Evolutionary conservation across 1,140 invertebrate species (phyloP).

Genomic region (Sesamia nonagrioides): DNA sequence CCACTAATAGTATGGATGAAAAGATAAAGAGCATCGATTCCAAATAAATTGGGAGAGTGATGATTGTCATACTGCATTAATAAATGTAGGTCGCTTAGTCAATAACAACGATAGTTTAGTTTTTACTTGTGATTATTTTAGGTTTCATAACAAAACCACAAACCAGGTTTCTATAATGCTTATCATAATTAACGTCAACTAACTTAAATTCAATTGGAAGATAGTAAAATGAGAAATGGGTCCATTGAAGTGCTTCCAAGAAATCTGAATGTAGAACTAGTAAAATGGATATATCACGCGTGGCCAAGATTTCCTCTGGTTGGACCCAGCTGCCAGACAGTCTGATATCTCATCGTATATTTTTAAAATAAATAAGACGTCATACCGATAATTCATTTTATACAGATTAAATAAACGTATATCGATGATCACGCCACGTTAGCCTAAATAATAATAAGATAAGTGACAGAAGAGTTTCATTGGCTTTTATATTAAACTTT

Average conservation of each 20-base stretch:
- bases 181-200: slow-evolving; percentile 21
- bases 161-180: background rate
- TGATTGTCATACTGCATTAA: background rate
- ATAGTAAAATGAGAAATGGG: background rate
- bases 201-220: background rate
- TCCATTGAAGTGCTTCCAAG: slow-evolving; percentile 31
- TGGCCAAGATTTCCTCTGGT: slow-evolving; percentile 35
- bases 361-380: slow-evolving; percentile 58
- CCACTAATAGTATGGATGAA: no score
- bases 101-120: no score
- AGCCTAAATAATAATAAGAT: slow-evolving; percentile 33
- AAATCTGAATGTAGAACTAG: slow-evolving; percentile 27
- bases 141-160: background rate
- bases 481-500: slow-evolving; percentile 4
- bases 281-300: slow-evolving; percentile 44
- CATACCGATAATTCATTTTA: slow-evolving; percentile 49
- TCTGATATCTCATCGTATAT: slow-evolving; percentile 44
- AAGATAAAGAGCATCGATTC: no score
- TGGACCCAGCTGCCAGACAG: slow-evolving; percentile 52
- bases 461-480: slow-evolving; percentile 41
- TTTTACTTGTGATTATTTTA: background rate
- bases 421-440: slow-evolving; percentile 20
- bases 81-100: background rate
- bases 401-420: slow-evolving; percentile 40
- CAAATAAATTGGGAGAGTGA: background rate